Conservation (phyloP, 2,888 invertebrate genomes). For the Cancer borealis region DNA sequence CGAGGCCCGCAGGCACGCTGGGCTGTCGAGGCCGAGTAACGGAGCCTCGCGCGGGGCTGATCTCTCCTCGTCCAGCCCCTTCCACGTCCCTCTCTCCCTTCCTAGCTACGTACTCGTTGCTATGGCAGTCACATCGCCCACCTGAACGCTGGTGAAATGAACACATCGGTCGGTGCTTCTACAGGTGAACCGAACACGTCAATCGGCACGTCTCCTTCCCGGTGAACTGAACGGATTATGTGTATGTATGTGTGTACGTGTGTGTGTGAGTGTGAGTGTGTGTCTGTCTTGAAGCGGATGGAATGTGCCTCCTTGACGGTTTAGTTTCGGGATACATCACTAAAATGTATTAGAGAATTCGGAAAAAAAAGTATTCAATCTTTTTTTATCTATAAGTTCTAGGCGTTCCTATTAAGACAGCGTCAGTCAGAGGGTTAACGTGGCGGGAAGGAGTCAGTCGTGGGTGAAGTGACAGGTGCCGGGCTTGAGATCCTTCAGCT, state of each 20-base stretch:
- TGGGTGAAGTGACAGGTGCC: background rate
- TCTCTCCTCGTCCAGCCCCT: constrained; percentile 8
- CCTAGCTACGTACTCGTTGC: background rate
- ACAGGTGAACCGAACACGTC: constrained; percentile 3
- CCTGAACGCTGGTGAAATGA: background rate
- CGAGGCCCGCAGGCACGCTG: background rate
- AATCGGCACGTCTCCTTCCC: background rate
- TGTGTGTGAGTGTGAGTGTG: too few species aligned
- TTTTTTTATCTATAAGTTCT: too few species aligned
- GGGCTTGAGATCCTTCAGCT: background rate
- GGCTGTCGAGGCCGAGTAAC: background rate
- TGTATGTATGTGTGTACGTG: too few species aligned
- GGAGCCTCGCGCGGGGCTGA: background rate
- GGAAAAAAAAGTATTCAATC: too few species aligned
- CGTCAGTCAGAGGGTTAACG: background rate
- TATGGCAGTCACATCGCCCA: constrained; percentile 10
- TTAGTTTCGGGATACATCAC: background rate
- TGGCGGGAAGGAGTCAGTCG: background rate
- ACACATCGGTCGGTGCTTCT: background rate
- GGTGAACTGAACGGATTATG: background rate
- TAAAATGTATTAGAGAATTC: background rate
- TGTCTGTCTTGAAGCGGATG: too few species aligned
- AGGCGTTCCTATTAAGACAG: too few species aligned
- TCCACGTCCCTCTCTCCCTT: constrained; percentile 25
- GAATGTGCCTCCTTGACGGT: background rate